phyloP scores from a whole-genome alignment of 2,797 vertebrate species.

The Phrynocephalus guinanensis region DNA sequence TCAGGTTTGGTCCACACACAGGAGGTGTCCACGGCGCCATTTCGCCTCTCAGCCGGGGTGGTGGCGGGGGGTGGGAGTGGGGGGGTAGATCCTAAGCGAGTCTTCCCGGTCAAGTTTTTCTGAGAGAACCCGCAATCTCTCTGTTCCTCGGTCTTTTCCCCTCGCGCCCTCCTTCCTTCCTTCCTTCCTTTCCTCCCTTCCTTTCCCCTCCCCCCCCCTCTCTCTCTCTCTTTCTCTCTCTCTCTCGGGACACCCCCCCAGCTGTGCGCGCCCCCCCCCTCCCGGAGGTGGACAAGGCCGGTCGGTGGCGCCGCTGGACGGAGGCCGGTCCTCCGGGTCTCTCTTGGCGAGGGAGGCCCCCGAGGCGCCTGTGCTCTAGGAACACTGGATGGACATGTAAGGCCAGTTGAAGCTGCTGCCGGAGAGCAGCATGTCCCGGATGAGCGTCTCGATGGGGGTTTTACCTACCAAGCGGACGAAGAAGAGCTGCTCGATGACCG shows the following conservation, averaged over 20 bases:
- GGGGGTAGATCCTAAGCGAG: slow-evolving; percentile 64
- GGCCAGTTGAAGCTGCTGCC: slow-evolving; percentile 99
- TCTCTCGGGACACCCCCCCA: slow-evolving; percentile 22
- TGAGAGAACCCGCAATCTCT: slow-evolving; percentile 10
- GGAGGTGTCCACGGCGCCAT: slow-evolving; percentile 56
- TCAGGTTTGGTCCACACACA: slow-evolving; percentile 66
- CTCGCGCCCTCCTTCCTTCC: too few relatives aligned
- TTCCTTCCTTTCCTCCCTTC: too few relatives aligned
- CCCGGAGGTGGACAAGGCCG: not conserved
- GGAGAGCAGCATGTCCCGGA: slow-evolving; percentile 99
- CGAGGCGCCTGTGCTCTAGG: slow-evolving; percentile 80
- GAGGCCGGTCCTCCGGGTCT: slow-evolving; percentile 59
- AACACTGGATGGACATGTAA: slow-evolving; percentile 99
- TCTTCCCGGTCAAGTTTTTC: slow-evolving; percentile 43
- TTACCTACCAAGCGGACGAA: slow-evolving; percentile 99
- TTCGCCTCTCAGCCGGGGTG: slow-evolving; percentile 59
- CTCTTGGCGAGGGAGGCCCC: slow-evolving; percentile 58
- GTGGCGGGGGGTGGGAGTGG: too few relatives aligned
- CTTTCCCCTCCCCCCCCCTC: too few relatives aligned
- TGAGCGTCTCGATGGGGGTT: slow-evolving; percentile 99
- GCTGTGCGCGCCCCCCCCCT: not conserved
- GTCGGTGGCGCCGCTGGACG: too few relatives aligned
- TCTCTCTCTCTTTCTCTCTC: slow-evolving; percentile 24
- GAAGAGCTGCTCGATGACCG: slow-evolving; percentile 99
- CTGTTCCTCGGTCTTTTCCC: slow-evolving; percentile 25